A percentile compares a stretch with the other conserved stretches of the same genome.
Conservation (phyloP, 1,140 invertebrate species). For the Archegozetes longisetosus region DNA sequence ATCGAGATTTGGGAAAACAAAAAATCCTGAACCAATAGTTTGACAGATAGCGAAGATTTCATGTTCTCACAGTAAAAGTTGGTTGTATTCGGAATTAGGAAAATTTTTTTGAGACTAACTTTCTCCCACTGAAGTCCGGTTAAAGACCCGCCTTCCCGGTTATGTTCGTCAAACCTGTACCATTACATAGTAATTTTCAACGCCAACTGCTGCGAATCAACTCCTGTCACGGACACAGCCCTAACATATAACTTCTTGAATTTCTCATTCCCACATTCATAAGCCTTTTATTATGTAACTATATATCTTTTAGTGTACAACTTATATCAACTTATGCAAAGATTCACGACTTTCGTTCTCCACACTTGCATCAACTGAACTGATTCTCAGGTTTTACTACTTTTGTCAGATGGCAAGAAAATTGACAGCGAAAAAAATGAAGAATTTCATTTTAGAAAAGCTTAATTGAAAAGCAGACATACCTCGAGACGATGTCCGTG, state of each 20-base stretch:
- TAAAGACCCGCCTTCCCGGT: not conserved
- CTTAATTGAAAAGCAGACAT: not conserved
- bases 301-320: not conserved
- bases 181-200: not conserved
- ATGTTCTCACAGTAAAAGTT: not conserved
- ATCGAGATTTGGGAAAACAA: too few species aligned
- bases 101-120: too few species aligned
- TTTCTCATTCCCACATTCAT: not conserved
- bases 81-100: too few species aligned
- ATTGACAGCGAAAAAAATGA: too few species aligned
- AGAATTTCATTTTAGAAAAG: not conserved
- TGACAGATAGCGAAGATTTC: not conserved
- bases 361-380: too few species aligned
- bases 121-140: not conserved
- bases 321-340: too few species aligned
- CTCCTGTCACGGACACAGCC: not conserved
- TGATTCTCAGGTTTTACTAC: too few species aligned
- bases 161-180: not conserved
- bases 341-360: too few species aligned
- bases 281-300: not conserved
- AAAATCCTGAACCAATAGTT: too few species aligned
- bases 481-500: slow-evolving; percentile 1
- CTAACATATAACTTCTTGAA: too few species aligned
- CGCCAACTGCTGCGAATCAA: not conserved
- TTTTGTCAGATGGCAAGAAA: too few species aligned